These are phyloP conservation scores for Baryphthengus martii DNA, from an alignment of 2,113 vertebrate genomes.

Conservation along the genomic window DNA sequence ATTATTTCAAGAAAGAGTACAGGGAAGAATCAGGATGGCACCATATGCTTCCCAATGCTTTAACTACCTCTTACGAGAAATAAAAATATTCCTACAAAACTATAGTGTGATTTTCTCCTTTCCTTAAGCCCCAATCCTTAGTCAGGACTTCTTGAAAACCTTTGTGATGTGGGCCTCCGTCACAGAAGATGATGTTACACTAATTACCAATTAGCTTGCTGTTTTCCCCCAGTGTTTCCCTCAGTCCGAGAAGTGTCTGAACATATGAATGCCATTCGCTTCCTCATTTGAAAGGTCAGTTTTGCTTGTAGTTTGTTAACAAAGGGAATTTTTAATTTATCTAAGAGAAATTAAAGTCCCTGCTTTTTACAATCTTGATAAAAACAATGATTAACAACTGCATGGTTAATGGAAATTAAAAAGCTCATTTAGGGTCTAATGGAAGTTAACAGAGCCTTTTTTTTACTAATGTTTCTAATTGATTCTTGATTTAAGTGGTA, in stretches of 20 bases:
- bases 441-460: conserved; percentile 57
- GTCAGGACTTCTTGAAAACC: not conserved
- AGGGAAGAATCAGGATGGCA: not conserved
- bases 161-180: not conserved
- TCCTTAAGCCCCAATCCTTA: not conserved
- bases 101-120: not conserved
- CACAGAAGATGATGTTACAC: not conserved
- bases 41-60: not conserved
- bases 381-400: conserved; percentile 68
- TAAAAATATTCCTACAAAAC: not conserved
- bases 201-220: not conserved
- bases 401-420: conserved; percentile 66
- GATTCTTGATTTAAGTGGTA: conserved; percentile 68
- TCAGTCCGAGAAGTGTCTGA: not conserved
- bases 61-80: not conserved
- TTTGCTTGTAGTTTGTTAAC: conserved; percentile 4
- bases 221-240: not conserved
- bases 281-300: not conserved
- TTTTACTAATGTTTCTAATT: conserved; percentile 73
- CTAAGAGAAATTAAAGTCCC: conserved; percentile 41
- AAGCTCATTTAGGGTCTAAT: conserved; percentile 63
- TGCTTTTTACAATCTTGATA: conserved; percentile 55
- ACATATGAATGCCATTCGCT: not conserved
- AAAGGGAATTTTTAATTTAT: conserved; percentile 46
- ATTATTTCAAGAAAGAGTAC: not conserved